phyloP scores from a whole-genome alignment of 2,888 invertebrate species.

The Atrina japonica region DNA sequence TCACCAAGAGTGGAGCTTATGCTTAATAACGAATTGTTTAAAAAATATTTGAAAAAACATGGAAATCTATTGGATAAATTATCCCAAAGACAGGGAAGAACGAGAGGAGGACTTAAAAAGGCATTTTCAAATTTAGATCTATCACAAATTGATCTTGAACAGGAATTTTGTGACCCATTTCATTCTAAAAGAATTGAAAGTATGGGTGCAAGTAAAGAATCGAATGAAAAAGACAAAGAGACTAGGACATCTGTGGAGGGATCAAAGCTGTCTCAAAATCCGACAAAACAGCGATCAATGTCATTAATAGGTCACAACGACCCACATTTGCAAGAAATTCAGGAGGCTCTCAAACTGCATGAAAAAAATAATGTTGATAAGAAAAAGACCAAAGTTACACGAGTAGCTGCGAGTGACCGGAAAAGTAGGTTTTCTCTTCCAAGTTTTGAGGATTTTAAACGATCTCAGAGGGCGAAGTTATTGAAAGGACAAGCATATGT shows the following conservation, averaged over 20 bases:
- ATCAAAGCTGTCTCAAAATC: neutral
- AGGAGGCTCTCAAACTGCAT: conserved; percentile 4
- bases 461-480: conserved; percentile 26
- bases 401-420: neutral
- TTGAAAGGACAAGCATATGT: conserved; percentile 28
- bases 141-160: conserved; percentile 44
- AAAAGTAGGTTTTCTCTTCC: conserved; percentile 48
- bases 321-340: conserved; percentile 15
- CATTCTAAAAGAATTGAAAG: conserved; percentile 5
- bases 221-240: conserved; percentile 8
- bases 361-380: conserved; percentile 6
- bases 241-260: neutral
- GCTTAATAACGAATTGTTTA: conserved; percentile 63
- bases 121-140: conserved; percentile 65
- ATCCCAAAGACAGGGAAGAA: conserved; percentile 32
- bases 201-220: neutral
- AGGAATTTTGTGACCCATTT: conserved; percentile 14
- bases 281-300: conserved; percentile 14
- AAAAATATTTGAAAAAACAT: conserved; percentile 64
- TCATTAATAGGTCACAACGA: conserved; percentile 16
- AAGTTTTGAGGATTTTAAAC: conserved; percentile 56
- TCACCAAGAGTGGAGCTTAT: conserved; percentile 65
- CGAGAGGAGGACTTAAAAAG: conserved; percentile 54
- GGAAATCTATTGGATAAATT: conserved; percentile 52
- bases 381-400: neutral